Evolutionary conservation across 2,888 invertebrate genomes (phyloP).

Genomic region (Brenthis hecate): DNA sequence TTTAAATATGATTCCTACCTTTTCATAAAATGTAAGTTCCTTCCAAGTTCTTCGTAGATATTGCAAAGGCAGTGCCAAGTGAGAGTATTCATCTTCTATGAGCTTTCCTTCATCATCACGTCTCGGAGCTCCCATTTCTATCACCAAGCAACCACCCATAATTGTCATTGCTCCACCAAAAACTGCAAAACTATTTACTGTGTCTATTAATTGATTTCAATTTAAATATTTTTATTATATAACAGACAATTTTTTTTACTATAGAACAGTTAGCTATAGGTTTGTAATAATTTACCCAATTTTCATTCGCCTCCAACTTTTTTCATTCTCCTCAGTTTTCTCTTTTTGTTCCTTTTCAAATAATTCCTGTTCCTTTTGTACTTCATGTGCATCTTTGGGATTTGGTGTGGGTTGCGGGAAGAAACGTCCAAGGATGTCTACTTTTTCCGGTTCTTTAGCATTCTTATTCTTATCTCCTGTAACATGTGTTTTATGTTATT

Average conservation of each 20-base stretch:
- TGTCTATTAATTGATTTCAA: constrained; percentile 12
- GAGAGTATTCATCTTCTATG: constrained; percentile 88
- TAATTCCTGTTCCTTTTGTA: constrained; percentile 79
- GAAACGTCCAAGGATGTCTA: constrained; percentile 79
- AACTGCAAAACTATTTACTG: constrained; percentile 71
- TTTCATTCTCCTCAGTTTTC: constrained; percentile 84
- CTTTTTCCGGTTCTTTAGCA: constrained; percentile 55
- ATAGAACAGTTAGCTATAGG: not conserved
- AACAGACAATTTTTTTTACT: no score
- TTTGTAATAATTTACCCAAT: constrained; percentile 73
- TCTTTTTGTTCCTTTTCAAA: constrained; percentile 81
- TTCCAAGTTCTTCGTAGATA: constrained; percentile 87
- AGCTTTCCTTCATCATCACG: constrained; percentile 87
- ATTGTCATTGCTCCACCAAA: constrained; percentile 84
- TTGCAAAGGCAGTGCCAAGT: constrained; percentile 86
- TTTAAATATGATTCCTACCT: constrained; percentile 61
- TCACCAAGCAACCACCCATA: constrained; percentile 83
- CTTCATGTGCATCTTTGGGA: constrained; percentile 70
- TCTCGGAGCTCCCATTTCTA: constrained; percentile 89
- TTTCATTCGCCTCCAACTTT: constrained; percentile 88
- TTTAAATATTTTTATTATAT: not conserved
- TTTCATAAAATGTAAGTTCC: constrained; percentile 87
- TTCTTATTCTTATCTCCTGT: constrained; percentile 56
- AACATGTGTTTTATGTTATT: not conserved
- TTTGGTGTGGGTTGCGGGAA: constrained; percentile 79